A percentile compares a stretch with the other conserved stretches of the same genome.
Conservation (phyloP, 35 echinoderm and acorn worm genomes). For the Anneissia japonica region DNA sequence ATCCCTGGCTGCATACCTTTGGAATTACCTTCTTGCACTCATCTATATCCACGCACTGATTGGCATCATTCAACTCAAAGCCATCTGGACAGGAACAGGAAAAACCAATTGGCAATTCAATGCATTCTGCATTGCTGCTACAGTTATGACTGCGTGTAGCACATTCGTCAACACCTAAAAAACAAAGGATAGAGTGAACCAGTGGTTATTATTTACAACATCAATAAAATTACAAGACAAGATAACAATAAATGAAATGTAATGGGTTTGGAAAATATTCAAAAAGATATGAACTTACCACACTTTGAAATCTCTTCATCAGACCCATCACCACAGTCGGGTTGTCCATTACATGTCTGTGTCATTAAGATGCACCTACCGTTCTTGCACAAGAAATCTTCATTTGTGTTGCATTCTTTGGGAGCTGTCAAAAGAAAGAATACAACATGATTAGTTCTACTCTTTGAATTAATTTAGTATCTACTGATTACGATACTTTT, state of each 20-base stretch:
- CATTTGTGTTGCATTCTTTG: not conserved
- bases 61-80: slow-evolving; percentile 23
- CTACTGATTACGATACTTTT: too few species aligned
- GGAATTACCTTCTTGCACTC: slow-evolving; percentile 43
- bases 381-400: not conserved
- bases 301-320: not conserved
- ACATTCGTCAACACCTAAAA: slow-evolving; percentile 52
- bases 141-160: slow-evolving; percentile 42
- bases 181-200: not conserved
- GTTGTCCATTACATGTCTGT: not conserved
- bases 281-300: too few species aligned
- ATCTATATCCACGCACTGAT: slow-evolving; percentile 54
- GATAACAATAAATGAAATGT: too few species aligned
- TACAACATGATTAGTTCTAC: too few species aligned
- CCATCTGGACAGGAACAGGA: slow-evolving; percentile 41
- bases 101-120: slow-evolving; percentile 28
- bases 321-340: not conserved
- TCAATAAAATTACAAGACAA: too few species aligned
- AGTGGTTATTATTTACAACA: too few species aligned
- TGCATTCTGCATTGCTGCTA: slow-evolving; percentile 6
- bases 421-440: too few species aligned
- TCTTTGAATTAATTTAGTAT: too few species aligned
- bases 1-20: slow-evolving; percentile 52
- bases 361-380: not conserved
- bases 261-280: too few species aligned